A percentile compares a stretch with the other conserved stretches of the same genome.
Conservation (phyloP, 2,888 invertebrate genomes). For the Epistrophe grossulariae region DNA sequence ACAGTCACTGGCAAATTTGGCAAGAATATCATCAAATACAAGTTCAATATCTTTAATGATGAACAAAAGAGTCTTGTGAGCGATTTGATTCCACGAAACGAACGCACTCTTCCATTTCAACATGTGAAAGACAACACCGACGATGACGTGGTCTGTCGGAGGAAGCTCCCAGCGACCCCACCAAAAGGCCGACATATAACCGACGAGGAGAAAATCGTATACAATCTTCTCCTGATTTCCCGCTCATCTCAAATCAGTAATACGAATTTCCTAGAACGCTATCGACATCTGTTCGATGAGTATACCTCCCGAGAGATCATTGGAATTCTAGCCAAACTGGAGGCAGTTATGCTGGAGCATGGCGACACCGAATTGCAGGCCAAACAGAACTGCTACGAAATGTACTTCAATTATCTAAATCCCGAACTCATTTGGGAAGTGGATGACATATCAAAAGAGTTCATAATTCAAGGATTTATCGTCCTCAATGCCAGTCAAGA, state of each 20-base stretch:
- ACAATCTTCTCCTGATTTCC: slow-evolving; percentile 83
- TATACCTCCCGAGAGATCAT: slow-evolving; percentile 83
- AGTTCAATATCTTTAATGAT: slow-evolving; percentile 83
- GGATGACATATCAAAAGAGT: slow-evolving; percentile 82
- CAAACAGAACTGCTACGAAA: slow-evolving; percentile 82
- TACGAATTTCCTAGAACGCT: slow-evolving; percentile 82
- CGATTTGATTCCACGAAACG: slow-evolving; percentile 81
- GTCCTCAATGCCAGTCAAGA: slow-evolving; percentile 80
- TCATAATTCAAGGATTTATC: slow-evolving; percentile 82
- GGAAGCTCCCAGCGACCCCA: slow-evolving; percentile 63
- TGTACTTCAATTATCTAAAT: slow-evolving; percentile 84
- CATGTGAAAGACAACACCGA: slow-evolving; percentile 81
- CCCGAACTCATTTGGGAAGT: slow-evolving; percentile 83
- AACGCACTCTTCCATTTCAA: slow-evolving; percentile 82
- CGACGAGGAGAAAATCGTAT: slow-evolving; percentile 83
- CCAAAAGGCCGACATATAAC: slow-evolving; percentile 79
- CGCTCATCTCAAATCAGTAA: slow-evolving; percentile 83
- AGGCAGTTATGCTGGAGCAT: slow-evolving; percentile 82
- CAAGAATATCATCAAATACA: slow-evolving; percentile 83
- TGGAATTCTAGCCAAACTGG: slow-evolving; percentile 80
- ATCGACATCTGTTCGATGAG: slow-evolving; percentile 82
- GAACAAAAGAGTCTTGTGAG: slow-evolving; percentile 82
- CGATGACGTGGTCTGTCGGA: slow-evolving; percentile 81
- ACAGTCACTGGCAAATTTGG: slow-evolving; percentile 84
- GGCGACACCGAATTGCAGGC: slow-evolving; percentile 81